phyloP scores from a whole-genome alignment of 2,888 invertebrate species.

The Catocala nupta region DNA sequence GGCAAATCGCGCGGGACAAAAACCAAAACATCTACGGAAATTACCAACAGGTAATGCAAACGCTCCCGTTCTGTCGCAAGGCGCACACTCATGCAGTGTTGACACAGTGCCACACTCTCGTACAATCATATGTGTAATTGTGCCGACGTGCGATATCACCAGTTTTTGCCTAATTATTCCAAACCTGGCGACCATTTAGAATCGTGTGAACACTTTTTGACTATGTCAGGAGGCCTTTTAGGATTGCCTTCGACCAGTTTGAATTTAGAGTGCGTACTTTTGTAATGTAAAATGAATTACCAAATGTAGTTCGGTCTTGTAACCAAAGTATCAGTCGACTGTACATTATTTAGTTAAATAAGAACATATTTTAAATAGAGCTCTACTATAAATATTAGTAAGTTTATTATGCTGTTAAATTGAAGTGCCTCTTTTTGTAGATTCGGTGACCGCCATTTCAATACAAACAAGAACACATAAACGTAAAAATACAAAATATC shows the following conservation, averaged over 20 bases:
- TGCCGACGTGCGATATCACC: conserved; percentile 4
- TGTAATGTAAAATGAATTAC: background rate
- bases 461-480: background rate
- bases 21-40: conserved; percentile 42
- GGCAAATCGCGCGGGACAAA: conserved; percentile 13
- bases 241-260: background rate
- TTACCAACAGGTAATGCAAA: conserved; percentile 39
- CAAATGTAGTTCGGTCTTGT: no score
- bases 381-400: no score
- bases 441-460: no score
- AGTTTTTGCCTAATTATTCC: conserved; percentile 16
- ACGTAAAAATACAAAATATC: background rate
- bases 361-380: no score
- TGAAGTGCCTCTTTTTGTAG: no score
- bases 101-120: background rate
- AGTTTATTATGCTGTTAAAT: no score
- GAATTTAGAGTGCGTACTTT: background rate
- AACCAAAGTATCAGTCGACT: no score
- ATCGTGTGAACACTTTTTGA: conserved; percentile 18
- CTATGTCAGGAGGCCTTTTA: conserved; percentile 2
- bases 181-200: conserved; percentile 15
- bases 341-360: no score
- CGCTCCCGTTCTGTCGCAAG: conserved; percentile 37
- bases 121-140: conserved; percentile 12
- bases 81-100: conserved; percentile 12